These are phyloP conservation scores for Drosophila mulleri DNA, from an alignment of 2,888 invertebrate genomes.

Conservation along the genomic window DNA sequence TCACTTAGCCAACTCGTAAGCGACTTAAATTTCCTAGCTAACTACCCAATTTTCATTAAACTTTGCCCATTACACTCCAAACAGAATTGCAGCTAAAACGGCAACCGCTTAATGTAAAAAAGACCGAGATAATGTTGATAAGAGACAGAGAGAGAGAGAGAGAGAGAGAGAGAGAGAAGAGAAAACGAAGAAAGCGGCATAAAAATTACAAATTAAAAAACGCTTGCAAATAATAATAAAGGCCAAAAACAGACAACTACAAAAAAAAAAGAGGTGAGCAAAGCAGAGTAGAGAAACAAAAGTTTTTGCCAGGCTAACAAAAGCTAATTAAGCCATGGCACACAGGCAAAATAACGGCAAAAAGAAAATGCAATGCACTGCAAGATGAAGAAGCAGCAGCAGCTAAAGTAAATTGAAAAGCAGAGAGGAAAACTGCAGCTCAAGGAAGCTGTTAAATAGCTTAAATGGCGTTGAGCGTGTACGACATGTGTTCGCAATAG, in stretches of 20 bases:
- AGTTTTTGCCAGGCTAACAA: conserved; percentile 62
- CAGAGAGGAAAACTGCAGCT: conserved; percentile 61
- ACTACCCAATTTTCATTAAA: conserved; percentile 74
- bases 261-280: conserved; percentile 7
- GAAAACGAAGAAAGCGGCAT: conserved; percentile 45
- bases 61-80: conserved; percentile 69
- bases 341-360: conserved; percentile 36
- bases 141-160: conserved; percentile 6
- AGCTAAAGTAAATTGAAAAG: conserved; percentile 64
- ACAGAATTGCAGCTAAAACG: conserved; percentile 65
- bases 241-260: conserved; percentile 45
- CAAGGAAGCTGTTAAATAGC: conserved; percentile 70
- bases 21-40: conserved; percentile 65
- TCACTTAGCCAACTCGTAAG: conserved; percentile 52
- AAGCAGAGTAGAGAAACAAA: conserved; percentile 17
- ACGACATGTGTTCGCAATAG: conserved; percentile 69
- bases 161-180: background rate
- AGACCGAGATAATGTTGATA: conserved; percentile 29
- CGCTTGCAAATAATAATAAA: conserved; percentile 71
- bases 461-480: conserved; percentile 70
- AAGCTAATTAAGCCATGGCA: conserved; percentile 73
- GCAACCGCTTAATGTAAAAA: conserved; percentile 51
- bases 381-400: conserved; percentile 3
- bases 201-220: conserved; percentile 74
- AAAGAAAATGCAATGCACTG: conserved; percentile 44